A percentile compares a stretch with the other conserved stretches of the same genome.
Evolutionary conservation across 2,888 invertebrate species (phyloP).

Genomic region (Napeogenes sylphis): DNA sequence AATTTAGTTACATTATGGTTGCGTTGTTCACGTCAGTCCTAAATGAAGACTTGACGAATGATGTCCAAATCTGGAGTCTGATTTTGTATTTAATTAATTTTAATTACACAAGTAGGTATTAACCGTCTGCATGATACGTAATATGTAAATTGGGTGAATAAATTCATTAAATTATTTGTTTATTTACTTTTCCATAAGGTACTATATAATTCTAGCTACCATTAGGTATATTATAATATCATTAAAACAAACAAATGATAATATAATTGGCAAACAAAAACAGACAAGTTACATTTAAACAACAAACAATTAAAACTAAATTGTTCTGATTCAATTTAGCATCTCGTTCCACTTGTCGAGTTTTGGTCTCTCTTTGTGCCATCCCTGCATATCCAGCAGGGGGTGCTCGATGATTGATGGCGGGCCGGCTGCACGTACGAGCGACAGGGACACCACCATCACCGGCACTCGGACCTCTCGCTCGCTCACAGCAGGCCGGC

Average conservation of each 20-base stretch:
- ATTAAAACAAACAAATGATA: constrained; percentile 15
- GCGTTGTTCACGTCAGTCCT: constrained; percentile 12
- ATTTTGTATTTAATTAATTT: constrained; percentile 29
- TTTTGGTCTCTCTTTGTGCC: constrained; percentile 62
- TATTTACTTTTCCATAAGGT: too few species aligned
- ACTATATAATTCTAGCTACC: too few species aligned
- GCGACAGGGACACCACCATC: constrained; percentile 41
- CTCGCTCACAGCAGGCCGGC: constrained; percentile 60
- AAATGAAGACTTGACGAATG: constrained; percentile 32
- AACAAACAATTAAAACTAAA: constrained; percentile 57
- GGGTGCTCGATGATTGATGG: constrained; percentile 75
- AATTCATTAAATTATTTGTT: not conserved
- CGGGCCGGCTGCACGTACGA: constrained; percentile 62
- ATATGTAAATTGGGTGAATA: not conserved
- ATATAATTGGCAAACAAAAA: constrained; percentile 21
- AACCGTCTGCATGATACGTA: constrained; percentile 11
- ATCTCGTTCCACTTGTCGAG: constrained; percentile 74
- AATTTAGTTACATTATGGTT: constrained; percentile 21
- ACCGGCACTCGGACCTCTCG: constrained; percentile 43
- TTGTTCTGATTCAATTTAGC: constrained; percentile 69
- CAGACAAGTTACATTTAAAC: constrained; percentile 46
- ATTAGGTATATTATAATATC: too few species aligned
- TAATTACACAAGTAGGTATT: constrained; percentile 25
- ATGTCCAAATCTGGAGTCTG: constrained; percentile 27
- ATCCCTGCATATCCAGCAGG: constrained; percentile 72